Percentiles rank a stretch among this genome's conserved stretches.
Conservation (phyloP, 2,888 invertebrate species). For the Chrysolina haemoptera region DNA sequence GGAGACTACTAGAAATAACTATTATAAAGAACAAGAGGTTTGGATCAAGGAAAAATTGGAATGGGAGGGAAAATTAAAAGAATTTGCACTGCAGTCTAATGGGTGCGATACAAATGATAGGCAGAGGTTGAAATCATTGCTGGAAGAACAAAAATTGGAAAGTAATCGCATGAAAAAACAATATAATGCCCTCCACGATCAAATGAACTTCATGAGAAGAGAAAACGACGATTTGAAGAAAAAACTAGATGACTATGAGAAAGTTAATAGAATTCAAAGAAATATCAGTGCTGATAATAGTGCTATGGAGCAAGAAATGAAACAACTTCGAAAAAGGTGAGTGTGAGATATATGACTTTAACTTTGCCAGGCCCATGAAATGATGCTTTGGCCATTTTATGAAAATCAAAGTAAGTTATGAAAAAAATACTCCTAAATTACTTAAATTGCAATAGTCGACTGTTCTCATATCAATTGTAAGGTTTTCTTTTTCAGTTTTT, state of each 20-base stretch:
- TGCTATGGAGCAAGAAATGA: conserved; percentile 83
- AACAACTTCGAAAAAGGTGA: conserved; percentile 77
- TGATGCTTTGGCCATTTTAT: too few species aligned
- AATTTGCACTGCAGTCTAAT: conserved; percentile 54
- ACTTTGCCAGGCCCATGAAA: too few species aligned
- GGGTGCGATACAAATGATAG: conserved; percentile 73
- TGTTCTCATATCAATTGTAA: too few species aligned
- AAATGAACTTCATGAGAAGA: conserved; percentile 80
- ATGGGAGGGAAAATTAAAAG: conserved; percentile 74
- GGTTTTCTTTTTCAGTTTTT: too few species aligned
- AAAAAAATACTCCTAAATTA: too few species aligned
- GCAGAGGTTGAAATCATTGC: conserved; percentile 77
- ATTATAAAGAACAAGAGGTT: conserved; percentile 77
- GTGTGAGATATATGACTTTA: conserved; percentile 31
- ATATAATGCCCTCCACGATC: conserved; percentile 78
- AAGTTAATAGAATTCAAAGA: conserved; percentile 86
- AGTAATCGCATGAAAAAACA: conserved; percentile 80
- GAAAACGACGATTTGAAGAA: conserved; percentile 86
- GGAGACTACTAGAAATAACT: conserved; percentile 76
- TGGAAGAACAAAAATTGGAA: conserved; percentile 84
- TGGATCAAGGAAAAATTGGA: conserved; percentile 83
- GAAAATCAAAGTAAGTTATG: too few species aligned
- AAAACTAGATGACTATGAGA: conserved; percentile 88
- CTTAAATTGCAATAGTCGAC: too few species aligned
- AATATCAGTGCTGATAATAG: conserved; percentile 84